Base-by-base conservation (phyloP, 2,888 invertebrate genomes). In the Encarsia formosa region DNA sequence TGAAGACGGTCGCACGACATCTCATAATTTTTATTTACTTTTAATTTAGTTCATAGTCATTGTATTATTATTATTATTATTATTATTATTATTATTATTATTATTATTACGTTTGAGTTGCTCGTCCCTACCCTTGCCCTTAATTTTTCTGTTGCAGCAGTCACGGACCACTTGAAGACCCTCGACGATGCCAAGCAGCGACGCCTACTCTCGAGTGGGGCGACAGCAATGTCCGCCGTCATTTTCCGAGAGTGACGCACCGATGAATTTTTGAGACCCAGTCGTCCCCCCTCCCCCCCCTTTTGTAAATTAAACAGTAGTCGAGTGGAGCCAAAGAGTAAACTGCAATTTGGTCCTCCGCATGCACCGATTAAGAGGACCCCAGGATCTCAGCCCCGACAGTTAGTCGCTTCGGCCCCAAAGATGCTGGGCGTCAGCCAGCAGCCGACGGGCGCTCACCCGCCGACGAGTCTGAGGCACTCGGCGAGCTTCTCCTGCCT, bases 401-500 rank as follows among this genome's bases (percentile, higher is more conserved):
- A n/a, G n/a, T n/a, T n/a, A n/a, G n/a, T n/a, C n/a, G n/a, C n/a
- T n/a, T n/a, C n/a, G n/a, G n/a, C n/a, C 26, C 6, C 26, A 16
- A 64, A 63, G 59, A 73, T 73, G 73, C 64, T 73, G 67, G 73
- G 73, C 50, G 72, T 73, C 59, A 73, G 73, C 68, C 73, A 73
- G 56, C 23, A 24, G n/a, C 13, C 13, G n/a, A n/a, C 34, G 39
- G 29, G 29, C 3, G 65, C 64, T 59, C 72, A 70, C 61, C 69
- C 72, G 57, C 71, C 73, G 54, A 70, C 73, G 61, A 73, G 73
- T 60, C 65, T 77, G 58, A 64, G 76, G 58, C 77, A 77, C 65
- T 76, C 76, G 57, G 76, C 76, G 49, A 76, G 75, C 61, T 77
- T 77, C 65, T 76, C 76, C 46, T 77, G 77, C 62, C 67, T 77